Evolutionary conservation across 2,797 vertebrate species (phyloP).

Genomic region (Urosaurus nigricauda): DNA sequence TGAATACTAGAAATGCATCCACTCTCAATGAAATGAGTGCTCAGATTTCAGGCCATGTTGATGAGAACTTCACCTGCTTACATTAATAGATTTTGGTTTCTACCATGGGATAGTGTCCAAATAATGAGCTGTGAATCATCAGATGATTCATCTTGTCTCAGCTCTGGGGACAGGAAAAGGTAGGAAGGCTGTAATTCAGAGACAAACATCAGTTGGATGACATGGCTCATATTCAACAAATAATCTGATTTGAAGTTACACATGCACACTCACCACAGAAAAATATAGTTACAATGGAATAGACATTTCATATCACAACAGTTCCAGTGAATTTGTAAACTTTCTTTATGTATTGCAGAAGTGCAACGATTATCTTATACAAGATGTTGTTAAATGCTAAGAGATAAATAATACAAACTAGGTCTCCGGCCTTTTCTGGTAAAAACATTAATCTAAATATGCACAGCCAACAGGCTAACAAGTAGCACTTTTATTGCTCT

Average conservation of each 20-base stretch:
- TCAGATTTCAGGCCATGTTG: constrained; percentile 24
- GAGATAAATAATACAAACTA: background rate
- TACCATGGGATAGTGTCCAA: constrained; percentile 49
- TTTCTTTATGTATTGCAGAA: background rate
- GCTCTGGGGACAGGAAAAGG: constrained; percentile 60
- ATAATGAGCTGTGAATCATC: constrained; percentile 66
- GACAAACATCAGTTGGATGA: constrained; percentile 63
- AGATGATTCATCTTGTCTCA: constrained; percentile 66
- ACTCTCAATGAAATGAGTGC: constrained; percentile 36
- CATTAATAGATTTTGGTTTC: constrained; percentile 44
- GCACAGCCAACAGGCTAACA: background rate
- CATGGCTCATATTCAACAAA: constrained; percentile 47
- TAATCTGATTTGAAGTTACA: constrained; percentile 32
- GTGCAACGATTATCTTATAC: background rate
- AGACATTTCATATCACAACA: constrained; percentile 2
- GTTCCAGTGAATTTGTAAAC: background rate
- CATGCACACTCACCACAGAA: background rate
- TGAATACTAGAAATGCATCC: constrained; percentile 31
- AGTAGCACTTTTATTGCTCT: background rate
- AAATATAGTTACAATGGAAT: background rate
- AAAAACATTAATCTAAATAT: constrained; percentile 24
- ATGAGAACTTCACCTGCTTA: constrained; percentile 43
- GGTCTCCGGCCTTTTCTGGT: constrained; percentile 22
- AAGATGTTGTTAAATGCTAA: background rate
- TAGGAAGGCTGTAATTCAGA: constrained; percentile 59